These are phyloP conservation scores for Leptopilina clavipes DNA, from an alignment of 1,140 invertebrate genomes.

Conservation along the genomic window DNA sequence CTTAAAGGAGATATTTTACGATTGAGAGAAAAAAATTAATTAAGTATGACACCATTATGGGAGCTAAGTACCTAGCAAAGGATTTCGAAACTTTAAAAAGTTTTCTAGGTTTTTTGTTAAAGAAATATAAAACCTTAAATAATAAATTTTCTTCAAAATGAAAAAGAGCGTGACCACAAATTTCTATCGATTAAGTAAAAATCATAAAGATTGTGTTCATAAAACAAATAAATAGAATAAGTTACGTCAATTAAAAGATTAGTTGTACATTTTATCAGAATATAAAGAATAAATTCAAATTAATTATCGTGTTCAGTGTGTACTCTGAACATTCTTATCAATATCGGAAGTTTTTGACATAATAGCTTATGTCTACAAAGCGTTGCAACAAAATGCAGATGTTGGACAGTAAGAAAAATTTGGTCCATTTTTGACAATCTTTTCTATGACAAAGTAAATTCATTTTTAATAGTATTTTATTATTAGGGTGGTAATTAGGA, in stretches of 20 bases:
- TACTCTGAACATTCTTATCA: not conserved
- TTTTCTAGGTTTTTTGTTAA: too few relatives aligned
- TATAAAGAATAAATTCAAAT: not conserved
- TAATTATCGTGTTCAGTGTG: not conserved
- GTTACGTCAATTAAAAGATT: not conserved
- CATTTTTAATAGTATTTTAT: not conserved
- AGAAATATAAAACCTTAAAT: too few relatives aligned
- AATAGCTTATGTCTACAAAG: slow-evolving; percentile 1
- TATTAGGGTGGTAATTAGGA: too few relatives aligned
- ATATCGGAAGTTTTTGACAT: slow-evolving; percentile 13
- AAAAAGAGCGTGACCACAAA: too few relatives aligned
- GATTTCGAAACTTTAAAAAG: too few relatives aligned
- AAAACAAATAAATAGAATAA: not conserved
- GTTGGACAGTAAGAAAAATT: not conserved
- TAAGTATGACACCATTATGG: not conserved
- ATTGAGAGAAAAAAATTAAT: not conserved
- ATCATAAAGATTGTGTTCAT: not conserved
- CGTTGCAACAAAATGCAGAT: not conserved
- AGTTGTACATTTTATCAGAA: not conserved
- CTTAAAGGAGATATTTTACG: too few relatives aligned
- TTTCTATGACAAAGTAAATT: too few relatives aligned
- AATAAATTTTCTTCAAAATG: too few relatives aligned
- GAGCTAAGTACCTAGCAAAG: not conserved
- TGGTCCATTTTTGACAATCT: not conserved
- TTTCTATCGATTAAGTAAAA: too few relatives aligned